These are phyloP conservation scores for Pollachius pollachius DNA, from an alignment of 2,113 vertebrate genomes.

Conservation along the genomic window DNA sequence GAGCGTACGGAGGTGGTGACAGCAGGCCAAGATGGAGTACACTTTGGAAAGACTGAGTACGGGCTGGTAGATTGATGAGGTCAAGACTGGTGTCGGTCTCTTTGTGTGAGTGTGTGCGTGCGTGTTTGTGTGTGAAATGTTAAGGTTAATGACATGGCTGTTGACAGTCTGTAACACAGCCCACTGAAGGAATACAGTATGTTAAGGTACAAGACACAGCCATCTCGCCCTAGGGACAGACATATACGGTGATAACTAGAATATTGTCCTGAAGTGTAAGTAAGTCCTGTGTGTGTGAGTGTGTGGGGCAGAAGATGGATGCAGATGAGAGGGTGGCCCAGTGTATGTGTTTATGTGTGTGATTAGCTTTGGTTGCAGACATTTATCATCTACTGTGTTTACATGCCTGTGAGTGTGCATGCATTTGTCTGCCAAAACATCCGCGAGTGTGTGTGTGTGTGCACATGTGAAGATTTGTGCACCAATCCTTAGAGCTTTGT, in stretches of 20 bases:
- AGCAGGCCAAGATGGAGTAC: slow-evolving; percentile 53
- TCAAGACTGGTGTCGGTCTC: slow-evolving; percentile 17
- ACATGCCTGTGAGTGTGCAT: slow-evolving; percentile 3
- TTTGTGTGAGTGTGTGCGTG: slow-evolving; percentile 21
- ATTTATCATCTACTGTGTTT: slow-evolving; percentile 10
- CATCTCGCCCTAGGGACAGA: neutral
- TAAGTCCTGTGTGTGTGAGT: too few species aligned
- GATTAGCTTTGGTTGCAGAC: slow-evolving; percentile 40
- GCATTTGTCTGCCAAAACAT: neutral
- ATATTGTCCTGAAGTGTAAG: too few species aligned
- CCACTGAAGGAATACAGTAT: neutral
- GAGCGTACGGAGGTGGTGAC: slow-evolving; percentile 53
- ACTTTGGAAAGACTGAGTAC: slow-evolving; percentile 50
- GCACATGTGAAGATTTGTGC: slow-evolving; percentile 36
- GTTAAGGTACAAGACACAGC: slow-evolving; percentile 10
- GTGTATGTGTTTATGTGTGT: slow-evolving; percentile 40
- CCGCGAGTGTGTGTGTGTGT: slow-evolving; percentile 14
- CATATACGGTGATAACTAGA: too few species aligned
- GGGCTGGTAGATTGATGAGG: slow-evolving; percentile 51
- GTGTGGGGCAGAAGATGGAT: slow-evolving; percentile 3
- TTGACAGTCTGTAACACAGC: slow-evolving; percentile 56
- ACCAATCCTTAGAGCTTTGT: slow-evolving; percentile 59
- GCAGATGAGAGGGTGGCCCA: slow-evolving; percentile 9
- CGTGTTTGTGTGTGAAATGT: slow-evolving; percentile 25
- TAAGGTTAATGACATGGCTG: slow-evolving; percentile 37